phyloP scores from a whole-genome alignment of 2,113 vertebrate genomes.

The Nothocercus julius region DNA sequence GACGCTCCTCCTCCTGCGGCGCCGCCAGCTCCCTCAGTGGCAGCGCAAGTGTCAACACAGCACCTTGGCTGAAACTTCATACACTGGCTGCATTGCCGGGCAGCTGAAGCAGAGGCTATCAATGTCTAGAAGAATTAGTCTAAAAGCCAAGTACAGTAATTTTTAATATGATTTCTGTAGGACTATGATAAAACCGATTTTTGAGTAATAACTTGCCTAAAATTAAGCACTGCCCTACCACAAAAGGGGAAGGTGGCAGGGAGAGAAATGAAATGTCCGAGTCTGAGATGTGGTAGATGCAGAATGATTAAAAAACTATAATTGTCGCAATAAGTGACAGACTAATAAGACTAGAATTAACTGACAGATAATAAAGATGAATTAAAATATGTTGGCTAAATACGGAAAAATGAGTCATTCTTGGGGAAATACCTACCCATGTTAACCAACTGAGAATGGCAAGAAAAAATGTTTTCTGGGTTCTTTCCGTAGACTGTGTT shows the following conservation, averaged over 20 bases:
- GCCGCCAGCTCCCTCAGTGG: neutral
- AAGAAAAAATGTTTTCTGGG: neutral
- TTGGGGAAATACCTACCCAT: neutral
- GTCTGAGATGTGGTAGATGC: neutral
- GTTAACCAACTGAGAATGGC: neutral
- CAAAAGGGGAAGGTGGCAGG: neutral
- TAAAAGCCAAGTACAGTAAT: neutral
- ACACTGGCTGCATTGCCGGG: neutral
- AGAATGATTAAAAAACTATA: neutral
- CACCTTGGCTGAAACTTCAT: neutral
- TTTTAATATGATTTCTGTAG: neutral
- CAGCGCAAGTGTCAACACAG: neutral
- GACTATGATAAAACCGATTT: neutral
- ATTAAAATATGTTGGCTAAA: neutral
- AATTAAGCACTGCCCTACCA: neutral
- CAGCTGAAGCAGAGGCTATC: neutral
- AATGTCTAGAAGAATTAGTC: neutral
- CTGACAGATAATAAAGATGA: neutral
- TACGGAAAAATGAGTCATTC: neutral
- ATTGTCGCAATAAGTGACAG: neutral
- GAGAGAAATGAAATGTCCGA: neutral
- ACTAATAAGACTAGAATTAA: neutral
- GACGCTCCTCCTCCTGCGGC: neutral
- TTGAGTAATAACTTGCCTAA: neutral
- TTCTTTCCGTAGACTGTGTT: neutral